A percentile compares a stretch with the other conserved stretches of the same genome.
These are phyloP conservation scores for Parasteatoda lunata DNA, from an alignment of 2,888 invertebrate genomes.

Conservation along the genomic window DNA sequence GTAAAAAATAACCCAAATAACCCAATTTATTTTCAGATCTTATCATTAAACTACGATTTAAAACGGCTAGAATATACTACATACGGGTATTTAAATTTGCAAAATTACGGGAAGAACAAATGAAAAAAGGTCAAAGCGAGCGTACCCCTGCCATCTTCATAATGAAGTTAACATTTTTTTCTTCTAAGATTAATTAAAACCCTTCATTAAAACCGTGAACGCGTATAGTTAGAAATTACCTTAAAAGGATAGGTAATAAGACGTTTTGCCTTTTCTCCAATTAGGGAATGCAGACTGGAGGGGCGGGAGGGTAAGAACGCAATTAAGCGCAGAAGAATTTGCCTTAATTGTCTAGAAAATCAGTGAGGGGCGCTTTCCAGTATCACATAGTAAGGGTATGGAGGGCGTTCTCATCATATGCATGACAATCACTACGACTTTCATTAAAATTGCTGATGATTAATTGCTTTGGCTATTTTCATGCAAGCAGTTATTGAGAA, in stretches of 20 bases:
- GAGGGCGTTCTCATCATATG: slow-evolving; percentile 23
- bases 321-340: slow-evolving; percentile 41
- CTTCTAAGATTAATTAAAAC: neutral
- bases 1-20: too few species aligned
- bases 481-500: neutral
- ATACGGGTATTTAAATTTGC: too few species aligned
- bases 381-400: slow-evolving; percentile 12
- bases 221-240: slow-evolving; percentile 2
- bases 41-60: too few species aligned
- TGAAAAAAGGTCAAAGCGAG: too few species aligned
- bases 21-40: too few species aligned
- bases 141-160: too few species aligned
- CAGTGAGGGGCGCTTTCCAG: slow-evolving; percentile 9
- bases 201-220: slow-evolving; percentile 5
- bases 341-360: slow-evolving; percentile 37
- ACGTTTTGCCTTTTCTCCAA: slow-evolving; percentile 27
- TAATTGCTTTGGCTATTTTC: slow-evolving; percentile 23
- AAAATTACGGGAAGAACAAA: too few species aligned
- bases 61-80: too few species aligned
- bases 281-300: neutral
- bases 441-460: slow-evolving; percentile 37
- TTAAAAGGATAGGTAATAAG: slow-evolving; percentile 3
- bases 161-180: neutral
- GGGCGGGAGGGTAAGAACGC: slow-evolving; percentile 27
- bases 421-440: slow-evolving; percentile 44